Conservation (phyloP, 1,140 invertebrate genomes). For the Musca domestica region DNA sequence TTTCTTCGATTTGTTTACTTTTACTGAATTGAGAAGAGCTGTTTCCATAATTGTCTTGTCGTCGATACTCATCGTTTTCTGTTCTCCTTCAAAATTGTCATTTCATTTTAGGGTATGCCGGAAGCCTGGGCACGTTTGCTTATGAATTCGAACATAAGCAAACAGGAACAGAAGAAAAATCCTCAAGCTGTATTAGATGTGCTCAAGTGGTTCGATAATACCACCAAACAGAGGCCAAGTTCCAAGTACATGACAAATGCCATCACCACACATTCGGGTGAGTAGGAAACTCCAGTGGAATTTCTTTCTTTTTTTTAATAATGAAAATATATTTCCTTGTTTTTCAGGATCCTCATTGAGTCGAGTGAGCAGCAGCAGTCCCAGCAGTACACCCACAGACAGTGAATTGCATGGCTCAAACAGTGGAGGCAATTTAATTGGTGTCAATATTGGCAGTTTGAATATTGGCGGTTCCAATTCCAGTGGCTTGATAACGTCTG, state of each 20-base stretch:
- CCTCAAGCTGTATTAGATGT: constrained; percentile 98
- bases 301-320: too few relatives aligned
- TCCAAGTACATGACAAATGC: constrained; percentile 89
- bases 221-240: constrained; percentile 83
- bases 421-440: constrained; percentile 49
- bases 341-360: constrained; percentile 64
- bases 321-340: too few relatives aligned
- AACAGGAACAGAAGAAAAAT: constrained; percentile 98
- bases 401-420: constrained; percentile 59
- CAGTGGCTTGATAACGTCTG: constrained; percentile 36
- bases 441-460: constrained; percentile 45
- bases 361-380: constrained; percentile 73
- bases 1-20: too few relatives aligned
- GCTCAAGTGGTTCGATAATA: constrained; percentile 95
- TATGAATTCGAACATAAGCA: constrained; percentile 96
- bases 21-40: too few relatives aligned
- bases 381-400: constrained; percentile 78
- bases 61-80: too few relatives aligned
- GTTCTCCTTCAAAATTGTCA: too few relatives aligned
- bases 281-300: too few relatives aligned
- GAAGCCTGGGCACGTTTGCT: constrained; percentile 94
- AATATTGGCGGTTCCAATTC: constrained; percentile 53
- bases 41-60: too few relatives aligned
- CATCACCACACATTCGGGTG: constrained; percentile 68
- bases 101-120: constrained; percentile 83